Base-by-base conservation (phyloP, 2,888 invertebrate species). In the Neria commutata region DNA sequence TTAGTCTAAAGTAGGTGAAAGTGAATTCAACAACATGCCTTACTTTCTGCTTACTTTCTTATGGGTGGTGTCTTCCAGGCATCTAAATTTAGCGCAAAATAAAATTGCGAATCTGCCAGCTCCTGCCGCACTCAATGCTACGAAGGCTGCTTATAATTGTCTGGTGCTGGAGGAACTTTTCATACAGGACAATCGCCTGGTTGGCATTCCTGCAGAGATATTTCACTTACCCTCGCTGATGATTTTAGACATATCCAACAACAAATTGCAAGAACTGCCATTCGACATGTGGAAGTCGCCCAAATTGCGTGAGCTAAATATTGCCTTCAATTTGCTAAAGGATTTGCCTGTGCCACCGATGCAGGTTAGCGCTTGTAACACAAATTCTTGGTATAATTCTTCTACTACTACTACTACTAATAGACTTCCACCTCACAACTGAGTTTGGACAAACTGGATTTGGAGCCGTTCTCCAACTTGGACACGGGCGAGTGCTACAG, bases 191-290 rank as follows among this genome's bases (percentile, higher is more conserved):
- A 96, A 96, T 81, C 87, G 94, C 2, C 82, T 99, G 33, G 92
- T 92, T 65, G 85, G 86, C 54, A 81, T 98, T 11, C 95, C 97
- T 0, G 86, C 89, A 2, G 89, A 89, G 54, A 83, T 98, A 25
- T 96, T 97, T 84, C 85, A 86, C 4, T 84, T 98, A 54, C 92
- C 94, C 0, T 83, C 88, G 0, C 83, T 98, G 37, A 84, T 87
- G 11, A 90, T 91, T 1, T 84, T 99, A 65, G 96, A 98, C 80
- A 88, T 95, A n/a, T 94, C 96, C 0, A 94, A 95, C 82, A 98
- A 98, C 82, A 94, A 95, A 80, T 83, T 98, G 55, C 90, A 92
- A 64, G 83, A 86, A 49, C 83, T 98, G 55, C 96, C 97, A 0
- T 87, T 89, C 57, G 88, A 88, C 64, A 83, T 98, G 84, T 98